Percentiles rank a stretch among this genome's conserved stretches.
Conservation (phyloP, 2,797 vertebrate species). For the Remorina albescens region DNA sequence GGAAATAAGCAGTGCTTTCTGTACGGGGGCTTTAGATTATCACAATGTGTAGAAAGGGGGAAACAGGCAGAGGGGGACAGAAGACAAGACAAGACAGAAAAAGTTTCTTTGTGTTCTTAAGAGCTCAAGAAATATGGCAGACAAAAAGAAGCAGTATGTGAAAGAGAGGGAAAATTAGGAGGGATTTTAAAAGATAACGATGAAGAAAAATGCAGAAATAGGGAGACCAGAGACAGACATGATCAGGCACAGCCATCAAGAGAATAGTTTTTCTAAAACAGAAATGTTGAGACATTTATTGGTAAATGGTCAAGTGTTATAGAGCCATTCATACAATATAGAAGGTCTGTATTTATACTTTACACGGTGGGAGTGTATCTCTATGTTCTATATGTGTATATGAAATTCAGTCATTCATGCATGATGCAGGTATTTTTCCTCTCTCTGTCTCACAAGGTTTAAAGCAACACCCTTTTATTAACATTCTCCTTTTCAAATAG, state of each 20-base stretch:
- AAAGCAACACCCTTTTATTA: constrained; percentile 1
- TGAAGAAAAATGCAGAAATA: neutral
- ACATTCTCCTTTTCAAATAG: constrained; percentile 32
- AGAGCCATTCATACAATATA: constrained; percentile 8
- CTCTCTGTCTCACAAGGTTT: neutral
- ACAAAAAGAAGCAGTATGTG: neutral
- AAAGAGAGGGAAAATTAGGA: constrained; percentile 8
- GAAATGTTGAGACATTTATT: neutral
- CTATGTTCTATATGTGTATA: neutral
- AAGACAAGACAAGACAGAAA: constrained; percentile 20
- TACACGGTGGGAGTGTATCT: neutral
- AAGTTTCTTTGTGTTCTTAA: constrained; percentile 43
- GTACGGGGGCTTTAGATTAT: constrained; percentile 44
- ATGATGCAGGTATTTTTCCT: neutral
- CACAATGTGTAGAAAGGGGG: constrained; percentile 38
- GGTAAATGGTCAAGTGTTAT: constrained; percentile 7
- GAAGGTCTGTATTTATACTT: neutral
- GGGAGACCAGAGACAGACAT: neutral
- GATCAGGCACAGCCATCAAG: neutral
- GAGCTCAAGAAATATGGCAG: constrained; percentile 9
- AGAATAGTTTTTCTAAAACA: neutral
- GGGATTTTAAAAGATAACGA: constrained; percentile 4
- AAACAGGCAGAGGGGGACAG: constrained; percentile 27
- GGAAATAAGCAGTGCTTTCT: constrained; percentile 32
- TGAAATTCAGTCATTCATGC: constrained; percentile 2